phyloP scores from a whole-genome alignment of 37 sponge, comb jelly and placozoan species.

The Axinella damicornis region DNA sequence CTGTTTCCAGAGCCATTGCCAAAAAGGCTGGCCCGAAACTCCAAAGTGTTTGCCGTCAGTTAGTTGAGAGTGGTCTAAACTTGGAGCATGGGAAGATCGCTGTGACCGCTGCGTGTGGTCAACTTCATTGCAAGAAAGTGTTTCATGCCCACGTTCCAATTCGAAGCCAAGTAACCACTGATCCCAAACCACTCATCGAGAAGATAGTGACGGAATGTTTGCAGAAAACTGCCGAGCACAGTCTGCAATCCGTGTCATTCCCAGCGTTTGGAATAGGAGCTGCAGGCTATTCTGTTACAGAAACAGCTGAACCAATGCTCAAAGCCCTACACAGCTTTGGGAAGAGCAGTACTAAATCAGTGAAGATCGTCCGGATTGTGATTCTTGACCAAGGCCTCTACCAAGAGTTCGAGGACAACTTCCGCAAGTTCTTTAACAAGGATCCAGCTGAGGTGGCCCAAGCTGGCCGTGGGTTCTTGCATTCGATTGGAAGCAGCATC shows the following conservation, averaged over 20 bases:
- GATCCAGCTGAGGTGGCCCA: neutral
- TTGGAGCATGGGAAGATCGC: conserved; percentile 32
- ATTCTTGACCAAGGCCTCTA: conserved; percentile 14
- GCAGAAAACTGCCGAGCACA: conserved; percentile 23
- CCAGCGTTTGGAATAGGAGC: conserved; percentile 53
- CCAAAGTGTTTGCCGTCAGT: conserved; percentile 19
- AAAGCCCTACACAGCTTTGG: conserved; percentile 13
- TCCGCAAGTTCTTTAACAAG: conserved; percentile 22
- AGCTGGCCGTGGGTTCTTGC: neutral
- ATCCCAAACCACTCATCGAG: neutral
- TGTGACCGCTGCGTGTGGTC: conserved; percentile 21
- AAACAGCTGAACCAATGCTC: conserved; percentile 33
- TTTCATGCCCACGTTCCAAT: conserved; percentile 43
- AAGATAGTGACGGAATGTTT: conserved; percentile 30
- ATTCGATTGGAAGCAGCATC: no score
- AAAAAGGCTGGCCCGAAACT: conserved; percentile 44
- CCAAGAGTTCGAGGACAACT: conserved; percentile 16
- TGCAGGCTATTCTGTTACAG: conserved; percentile 11
- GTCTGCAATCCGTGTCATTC: conserved; percentile 20
- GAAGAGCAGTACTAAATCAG: neutral
- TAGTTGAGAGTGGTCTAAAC: conserved; percentile 1
- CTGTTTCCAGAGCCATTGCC: conserved; percentile 25
- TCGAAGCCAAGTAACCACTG: neutral
- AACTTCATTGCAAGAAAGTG: conserved; percentile 52
- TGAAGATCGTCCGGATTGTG: conserved; percentile 27